These are phyloP conservation scores for Cremastobaeus sp. DNA, from an alignment of 2,888 invertebrate species.

Conservation along the genomic window DNA sequence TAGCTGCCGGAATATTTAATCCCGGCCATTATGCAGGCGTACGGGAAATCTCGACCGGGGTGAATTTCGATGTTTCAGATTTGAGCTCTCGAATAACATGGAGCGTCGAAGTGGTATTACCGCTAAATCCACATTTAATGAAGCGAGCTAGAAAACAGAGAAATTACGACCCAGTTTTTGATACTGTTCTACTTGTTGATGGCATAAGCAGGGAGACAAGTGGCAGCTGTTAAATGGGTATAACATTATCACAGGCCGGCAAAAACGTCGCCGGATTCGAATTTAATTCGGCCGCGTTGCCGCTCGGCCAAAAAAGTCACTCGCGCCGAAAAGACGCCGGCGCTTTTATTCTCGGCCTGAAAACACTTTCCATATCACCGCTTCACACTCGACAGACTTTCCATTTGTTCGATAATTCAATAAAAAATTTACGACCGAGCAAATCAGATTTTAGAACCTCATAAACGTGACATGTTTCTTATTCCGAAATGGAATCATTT, in stretches of 20 bases:
- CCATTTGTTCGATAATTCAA: slow-evolving; percentile 3
- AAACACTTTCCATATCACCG: slow-evolving; percentile 10
- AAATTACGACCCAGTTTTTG: slow-evolving; percentile 66
- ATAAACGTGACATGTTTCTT: neutral
- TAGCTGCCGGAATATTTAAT: slow-evolving; percentile 9
- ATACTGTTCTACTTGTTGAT: slow-evolving; percentile 63
- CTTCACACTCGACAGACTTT: slow-evolving; percentile 10
- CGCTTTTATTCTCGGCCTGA: neutral
- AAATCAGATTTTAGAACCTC: neutral
- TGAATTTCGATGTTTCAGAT: slow-evolving; percentile 17
- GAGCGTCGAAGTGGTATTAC: slow-evolving; percentile 26
- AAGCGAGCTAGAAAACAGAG: slow-evolving; percentile 54
- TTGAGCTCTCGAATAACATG: slow-evolving; percentile 1
- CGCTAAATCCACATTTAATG: slow-evolving; percentile 48
- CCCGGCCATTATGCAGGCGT: slow-evolving; percentile 10
- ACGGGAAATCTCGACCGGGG: slow-evolving; percentile 1
- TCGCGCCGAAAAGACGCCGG: slow-evolving; percentile 1
- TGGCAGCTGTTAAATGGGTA: slow-evolving; percentile 32
- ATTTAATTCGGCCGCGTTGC: slow-evolving; percentile 23
- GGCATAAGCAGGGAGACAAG: slow-evolving; percentile 56
- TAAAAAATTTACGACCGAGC: neutral
- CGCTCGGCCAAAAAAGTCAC: slow-evolving; percentile 6
- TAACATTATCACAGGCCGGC: slow-evolving; percentile 4
- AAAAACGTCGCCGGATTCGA: slow-evolving; percentile 28
- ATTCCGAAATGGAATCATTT: too few species aligned